These are phyloP conservation scores for Papilio aristodemus DNA, from an alignment of 1,140 invertebrate species.

Conservation along the genomic window DNA sequence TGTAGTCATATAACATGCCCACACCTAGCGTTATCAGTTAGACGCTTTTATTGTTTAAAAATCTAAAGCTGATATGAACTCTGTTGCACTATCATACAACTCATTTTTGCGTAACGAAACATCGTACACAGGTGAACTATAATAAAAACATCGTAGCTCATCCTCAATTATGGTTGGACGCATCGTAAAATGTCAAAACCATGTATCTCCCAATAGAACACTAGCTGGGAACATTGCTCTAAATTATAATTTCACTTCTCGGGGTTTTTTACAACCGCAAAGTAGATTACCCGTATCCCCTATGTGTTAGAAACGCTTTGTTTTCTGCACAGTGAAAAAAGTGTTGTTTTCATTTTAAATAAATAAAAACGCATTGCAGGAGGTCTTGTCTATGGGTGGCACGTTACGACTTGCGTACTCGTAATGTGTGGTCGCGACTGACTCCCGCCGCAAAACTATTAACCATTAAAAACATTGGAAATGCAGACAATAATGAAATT, in stretches of 20 bases:
- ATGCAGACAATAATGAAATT: background rate
- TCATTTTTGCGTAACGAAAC: background rate
- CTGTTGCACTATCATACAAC: background rate
- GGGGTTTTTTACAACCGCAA: conserved; percentile 59
- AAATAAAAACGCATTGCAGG: conserved; percentile 38
- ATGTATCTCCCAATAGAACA: conserved; percentile 43
- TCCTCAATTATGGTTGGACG: conserved; percentile 53
- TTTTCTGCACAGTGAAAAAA: conserved; percentile 45
- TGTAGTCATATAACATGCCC: conserved; percentile 15
- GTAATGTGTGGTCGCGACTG: conserved; percentile 4
- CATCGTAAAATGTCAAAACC: conserved; percentile 45
- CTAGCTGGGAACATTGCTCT: conserved; percentile 40
- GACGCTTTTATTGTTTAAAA: too few relatives aligned
- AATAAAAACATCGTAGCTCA: conserved; percentile 42
- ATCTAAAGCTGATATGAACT: background rate
- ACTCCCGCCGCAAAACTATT: background rate
- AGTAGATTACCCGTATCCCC: conserved; percentile 73
- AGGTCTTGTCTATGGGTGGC: conserved; percentile 39
- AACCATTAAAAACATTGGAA: background rate
- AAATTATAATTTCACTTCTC: conserved; percentile 40
- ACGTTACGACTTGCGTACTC: conserved; percentile 16
- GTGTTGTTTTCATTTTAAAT: conserved; percentile 31
- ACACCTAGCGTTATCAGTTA: conserved; percentile 18
- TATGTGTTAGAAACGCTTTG: conserved; percentile 58
- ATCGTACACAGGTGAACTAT: conserved; percentile 6